Percentiles rank a stretch among this genome's conserved stretches.
Conservation (phyloP, 2,888 invertebrate species). For the Pyrrhia umbra region DNA sequence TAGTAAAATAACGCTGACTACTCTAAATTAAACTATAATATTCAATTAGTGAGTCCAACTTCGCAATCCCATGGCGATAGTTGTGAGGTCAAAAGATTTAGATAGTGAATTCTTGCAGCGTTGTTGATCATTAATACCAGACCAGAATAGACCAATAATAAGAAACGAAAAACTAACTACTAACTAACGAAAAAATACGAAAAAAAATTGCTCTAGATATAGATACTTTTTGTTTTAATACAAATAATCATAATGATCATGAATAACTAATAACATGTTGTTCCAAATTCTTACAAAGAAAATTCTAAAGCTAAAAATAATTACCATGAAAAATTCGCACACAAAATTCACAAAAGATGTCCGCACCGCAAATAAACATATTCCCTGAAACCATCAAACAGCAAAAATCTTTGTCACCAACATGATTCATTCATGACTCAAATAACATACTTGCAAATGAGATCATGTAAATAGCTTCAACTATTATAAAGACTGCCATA, state of each 20-base stretch:
- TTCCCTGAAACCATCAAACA: conserved; percentile 44
- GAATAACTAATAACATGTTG: neutral
- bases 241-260: too few species aligned
- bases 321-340: conserved; percentile 4
- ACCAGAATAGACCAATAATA: too few species aligned
- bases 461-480: conserved; percentile 64
- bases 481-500: conserved; percentile 64
- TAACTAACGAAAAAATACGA: too few species aligned
- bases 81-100: neutral
- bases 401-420: conserved; percentile 49
- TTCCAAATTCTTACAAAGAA: neutral
- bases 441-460: conserved; percentile 68
- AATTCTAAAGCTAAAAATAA: neutral
- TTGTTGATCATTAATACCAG: neutral
- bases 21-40: neutral
- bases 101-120: neutral
- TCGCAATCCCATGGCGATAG: neutral
- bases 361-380: conserved; percentile 26
- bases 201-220: too few species aligned
- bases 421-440: conserved; percentile 64
- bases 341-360: conserved; percentile 9
- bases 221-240: too few species aligned
- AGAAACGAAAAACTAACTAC: too few species aligned
- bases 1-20: neutral
- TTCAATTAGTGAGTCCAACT: neutral